A percentile compares a stretch with the other conserved stretches of the same genome.
phyloP scores from a whole-genome alignment of 2,797 vertebrate species.

The Apodemus agrarius region DNA sequence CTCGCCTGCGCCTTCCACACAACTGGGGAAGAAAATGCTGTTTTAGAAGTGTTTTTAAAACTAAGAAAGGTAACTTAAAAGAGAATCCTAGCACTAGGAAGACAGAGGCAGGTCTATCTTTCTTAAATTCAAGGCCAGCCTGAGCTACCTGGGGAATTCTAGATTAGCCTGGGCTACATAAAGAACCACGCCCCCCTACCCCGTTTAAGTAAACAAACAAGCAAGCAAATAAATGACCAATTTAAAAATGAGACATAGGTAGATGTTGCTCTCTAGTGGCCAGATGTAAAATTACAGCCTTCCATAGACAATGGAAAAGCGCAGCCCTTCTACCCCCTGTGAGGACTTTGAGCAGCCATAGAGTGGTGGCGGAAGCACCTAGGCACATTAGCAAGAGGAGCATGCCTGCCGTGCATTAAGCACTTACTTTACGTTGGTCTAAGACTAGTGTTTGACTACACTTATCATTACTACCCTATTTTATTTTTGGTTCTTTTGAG shows the following conservation, averaged over 20 bases:
- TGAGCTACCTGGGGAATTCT: neutral
- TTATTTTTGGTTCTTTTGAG: neutral
- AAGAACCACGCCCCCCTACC: neutral
- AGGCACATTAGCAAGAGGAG: neutral
- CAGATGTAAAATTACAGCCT: neutral
- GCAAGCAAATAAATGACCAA: too few species aligned
- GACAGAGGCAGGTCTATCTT: neutral
- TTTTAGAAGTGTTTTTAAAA: neutral
- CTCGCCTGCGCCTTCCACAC: neutral
- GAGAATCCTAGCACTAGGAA: neutral
- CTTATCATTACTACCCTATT: neutral
- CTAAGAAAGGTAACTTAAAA: neutral
- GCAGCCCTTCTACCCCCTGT: neutral
- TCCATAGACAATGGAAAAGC: neutral
- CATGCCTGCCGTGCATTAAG: neutral
- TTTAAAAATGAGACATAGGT: neutral
- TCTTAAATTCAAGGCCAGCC: neutral
- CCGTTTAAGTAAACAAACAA: neutral
- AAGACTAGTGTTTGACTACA: neutral
- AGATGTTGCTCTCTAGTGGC: slow-evolving; percentile 66
- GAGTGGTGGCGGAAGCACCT: neutral
- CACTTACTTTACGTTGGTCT: neutral
- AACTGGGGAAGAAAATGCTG: neutral
- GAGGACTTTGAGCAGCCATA: too few species aligned
- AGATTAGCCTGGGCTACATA: neutral